These are phyloP conservation scores for Ursus arctos DNA, from an alignment of 2,113 vertebrate genomes.

Conservation along the genomic window DNA sequence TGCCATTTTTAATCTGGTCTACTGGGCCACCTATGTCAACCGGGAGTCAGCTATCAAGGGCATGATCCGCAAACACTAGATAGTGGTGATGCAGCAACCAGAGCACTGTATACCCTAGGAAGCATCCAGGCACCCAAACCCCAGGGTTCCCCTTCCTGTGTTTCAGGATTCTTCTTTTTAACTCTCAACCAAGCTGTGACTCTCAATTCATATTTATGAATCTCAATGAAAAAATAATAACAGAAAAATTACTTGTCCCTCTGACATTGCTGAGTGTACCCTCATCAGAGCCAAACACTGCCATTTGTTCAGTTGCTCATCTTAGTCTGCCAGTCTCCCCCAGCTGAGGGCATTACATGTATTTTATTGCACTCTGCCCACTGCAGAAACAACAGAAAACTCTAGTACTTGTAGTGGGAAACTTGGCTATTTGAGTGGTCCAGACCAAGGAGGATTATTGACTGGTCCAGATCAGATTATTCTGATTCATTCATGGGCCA, in stretches of 20 bases:
- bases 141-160: conserved; percentile 74
- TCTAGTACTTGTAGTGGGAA: neutral
- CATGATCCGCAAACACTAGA: conserved; percentile 95
- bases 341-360: conserved; percentile 1
- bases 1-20: conserved; percentile 99
- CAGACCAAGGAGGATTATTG: neutral
- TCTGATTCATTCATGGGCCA: neutral
- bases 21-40: conserved; percentile 99
- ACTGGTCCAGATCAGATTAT: neutral
- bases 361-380: conserved; percentile 46
- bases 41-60: conserved; percentile 96
- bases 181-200: conserved; percentile 10
- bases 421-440: neutral
- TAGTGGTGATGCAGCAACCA: conserved; percentile 55
- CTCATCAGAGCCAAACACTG: conserved; percentile 57
- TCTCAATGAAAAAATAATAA: conserved; percentile 35
- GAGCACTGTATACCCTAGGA: conserved; percentile 83
- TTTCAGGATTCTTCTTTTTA: conserved; percentile 67
- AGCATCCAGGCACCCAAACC: conserved; percentile 80
- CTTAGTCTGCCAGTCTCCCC: conserved; percentile 44
- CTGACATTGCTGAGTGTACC: conserved; percentile 70
- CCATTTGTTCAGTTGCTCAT: conserved; percentile 63
- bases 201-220: conserved; percentile 74
- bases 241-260: conserved; percentile 78
- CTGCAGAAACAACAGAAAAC: conserved; percentile 18